Evolutionary conservation across 1,140 invertebrate genomes (phyloP).

Genomic region (Brachionus koreanus): DNA sequence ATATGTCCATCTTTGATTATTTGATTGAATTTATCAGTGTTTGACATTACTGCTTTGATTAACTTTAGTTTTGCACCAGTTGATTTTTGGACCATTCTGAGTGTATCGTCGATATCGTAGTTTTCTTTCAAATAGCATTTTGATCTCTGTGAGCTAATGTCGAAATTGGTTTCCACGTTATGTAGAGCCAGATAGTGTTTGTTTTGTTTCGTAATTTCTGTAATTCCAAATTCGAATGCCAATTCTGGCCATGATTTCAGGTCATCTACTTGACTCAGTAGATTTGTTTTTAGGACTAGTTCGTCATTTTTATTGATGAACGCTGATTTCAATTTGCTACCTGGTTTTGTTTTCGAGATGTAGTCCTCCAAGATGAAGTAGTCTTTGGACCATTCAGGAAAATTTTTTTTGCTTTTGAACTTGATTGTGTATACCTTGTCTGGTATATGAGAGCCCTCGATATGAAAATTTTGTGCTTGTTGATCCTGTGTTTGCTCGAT

Average conservation of each 20-base stretch:
- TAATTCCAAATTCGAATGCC: neutral
- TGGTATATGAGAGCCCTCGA: neutral
- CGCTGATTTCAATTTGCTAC: neutral
- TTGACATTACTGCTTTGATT: neutral
- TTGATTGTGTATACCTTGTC: neutral
- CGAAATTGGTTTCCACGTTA: neutral
- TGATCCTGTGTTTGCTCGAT: neutral
- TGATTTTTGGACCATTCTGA: slow-evolving; percentile 6
- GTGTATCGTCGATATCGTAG: neutral
- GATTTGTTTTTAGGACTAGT: neutral
- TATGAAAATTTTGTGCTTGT: neutral
- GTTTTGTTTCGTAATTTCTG: slow-evolving; percentile 1
- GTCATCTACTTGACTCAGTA: neutral
- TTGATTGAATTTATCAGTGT: neutral
- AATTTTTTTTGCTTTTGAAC: slow-evolving; percentile 12
- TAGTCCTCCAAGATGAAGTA: neutral
- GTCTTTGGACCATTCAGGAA: neutral
- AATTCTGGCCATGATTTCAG: neutral
- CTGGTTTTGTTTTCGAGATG: neutral
- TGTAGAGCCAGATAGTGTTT: slow-evolving; percentile 11
- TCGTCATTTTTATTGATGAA: slow-evolving; percentile 3
- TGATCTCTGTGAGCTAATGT: neutral
- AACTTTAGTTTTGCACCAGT: neutral
- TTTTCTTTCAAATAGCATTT: neutral
- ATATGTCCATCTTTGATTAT: neutral